Conservation (phyloP, 92 coral and sea anemone genomes). For the Heliopora coerulea region DNA sequence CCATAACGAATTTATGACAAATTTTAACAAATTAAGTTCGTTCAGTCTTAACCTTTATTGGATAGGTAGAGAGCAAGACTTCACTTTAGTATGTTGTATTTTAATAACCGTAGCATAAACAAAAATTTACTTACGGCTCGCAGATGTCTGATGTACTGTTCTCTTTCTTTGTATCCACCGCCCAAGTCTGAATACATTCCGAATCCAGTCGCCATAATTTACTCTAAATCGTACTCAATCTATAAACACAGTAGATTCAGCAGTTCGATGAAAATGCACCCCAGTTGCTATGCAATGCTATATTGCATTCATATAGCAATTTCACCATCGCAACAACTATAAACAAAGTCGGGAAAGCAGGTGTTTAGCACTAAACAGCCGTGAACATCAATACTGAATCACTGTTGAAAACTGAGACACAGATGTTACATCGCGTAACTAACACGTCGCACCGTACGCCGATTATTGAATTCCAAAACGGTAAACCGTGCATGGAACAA, state of each 20-base stretch:
- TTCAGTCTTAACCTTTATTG: not conserved
- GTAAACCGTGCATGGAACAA: no score
- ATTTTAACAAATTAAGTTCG: no score
- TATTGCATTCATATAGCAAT: not conserved
- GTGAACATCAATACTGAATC: no score
- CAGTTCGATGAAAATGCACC: not conserved
- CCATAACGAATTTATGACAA: no score
- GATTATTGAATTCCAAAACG: no score
- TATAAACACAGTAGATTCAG: not conserved
- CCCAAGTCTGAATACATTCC: not conserved
- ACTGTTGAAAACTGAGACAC: no score
- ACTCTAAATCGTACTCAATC: not conserved
- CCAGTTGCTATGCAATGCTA: not conserved
- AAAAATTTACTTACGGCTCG: constrained; percentile 6
- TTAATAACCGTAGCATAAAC: not conserved
- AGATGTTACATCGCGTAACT: no score
- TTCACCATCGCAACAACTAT: constrained; percentile 7
- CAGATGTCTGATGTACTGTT: not conserved
- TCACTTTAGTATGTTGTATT: not conserved
- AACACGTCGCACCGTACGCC: no score
- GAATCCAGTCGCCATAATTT: not conserved
- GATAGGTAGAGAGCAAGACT: no score
- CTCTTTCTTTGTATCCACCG: not conserved
- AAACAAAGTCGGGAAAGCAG: not conserved
- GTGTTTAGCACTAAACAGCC: not conserved